phyloP scores from a whole-genome alignment of 1,140 invertebrate genomes.

The Trichonephila clavata region DNA sequence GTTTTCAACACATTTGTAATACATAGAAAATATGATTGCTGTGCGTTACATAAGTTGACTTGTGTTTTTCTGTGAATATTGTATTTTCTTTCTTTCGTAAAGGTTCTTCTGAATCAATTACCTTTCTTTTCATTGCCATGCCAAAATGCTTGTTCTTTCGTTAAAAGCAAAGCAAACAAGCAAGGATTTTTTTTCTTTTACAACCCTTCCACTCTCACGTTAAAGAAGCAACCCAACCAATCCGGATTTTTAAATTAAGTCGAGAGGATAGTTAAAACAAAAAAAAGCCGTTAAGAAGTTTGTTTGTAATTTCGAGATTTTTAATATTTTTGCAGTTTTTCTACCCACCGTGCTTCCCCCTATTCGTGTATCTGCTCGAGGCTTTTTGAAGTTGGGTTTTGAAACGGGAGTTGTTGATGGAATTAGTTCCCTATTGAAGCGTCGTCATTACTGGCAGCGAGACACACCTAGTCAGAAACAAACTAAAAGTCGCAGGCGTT shows the following conservation, averaged over 20 bases:
- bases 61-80: not conserved
- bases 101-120: not conserved
- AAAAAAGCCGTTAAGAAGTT: constrained; percentile 59
- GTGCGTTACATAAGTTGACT: not conserved
- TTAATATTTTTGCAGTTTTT: constrained; percentile 46
- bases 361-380: constrained; percentile 44
- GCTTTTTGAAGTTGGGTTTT: constrained; percentile 69
- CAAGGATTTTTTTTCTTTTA: not conserved
- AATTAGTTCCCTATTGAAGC: constrained; percentile 75
- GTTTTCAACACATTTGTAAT: too few species aligned
- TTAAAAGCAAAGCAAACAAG: not conserved
- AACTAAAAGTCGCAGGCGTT: constrained; percentile 65
- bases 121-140: not conserved
- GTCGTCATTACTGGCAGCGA: constrained; percentile 54
- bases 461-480: constrained; percentile 53
- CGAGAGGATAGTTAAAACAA: constrained; percentile 57
- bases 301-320: constrained; percentile 37
- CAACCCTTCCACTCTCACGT: not conserved
- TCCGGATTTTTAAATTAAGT: constrained; percentile 66
- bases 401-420: constrained; percentile 73
- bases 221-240: not conserved
- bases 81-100: not conserved
- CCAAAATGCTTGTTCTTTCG: not conserved
- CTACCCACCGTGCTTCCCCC: not conserved
- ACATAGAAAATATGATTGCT: not conserved